A percentile compares a stretch with the other conserved stretches of the same genome.
Conservation (phyloP, 1,140 invertebrate genomes). For the Drosophila gunungcola region DNA sequence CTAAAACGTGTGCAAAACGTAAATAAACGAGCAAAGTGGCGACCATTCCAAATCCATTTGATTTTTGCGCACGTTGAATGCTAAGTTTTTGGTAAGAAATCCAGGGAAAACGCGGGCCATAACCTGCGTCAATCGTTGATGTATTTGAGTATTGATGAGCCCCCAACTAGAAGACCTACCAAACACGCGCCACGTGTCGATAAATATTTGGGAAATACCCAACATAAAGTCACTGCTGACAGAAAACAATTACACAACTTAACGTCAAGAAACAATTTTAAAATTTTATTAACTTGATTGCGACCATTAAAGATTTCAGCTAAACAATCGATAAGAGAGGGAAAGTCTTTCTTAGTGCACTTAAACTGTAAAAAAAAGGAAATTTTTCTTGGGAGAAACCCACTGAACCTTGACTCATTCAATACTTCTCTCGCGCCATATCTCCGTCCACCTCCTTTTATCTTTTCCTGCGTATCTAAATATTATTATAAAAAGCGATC, state of each 20-base stretch:
- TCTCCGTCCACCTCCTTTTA: neutral
- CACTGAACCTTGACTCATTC: conserved; percentile 44
- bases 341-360: conserved; percentile 6
- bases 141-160: neutral
- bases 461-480: conserved; percentile 44
- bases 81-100: neutral
- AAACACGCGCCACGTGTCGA: conserved; percentile 6
- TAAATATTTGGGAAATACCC: conserved; percentile 45
- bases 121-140: conserved; percentile 29
- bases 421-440: neutral
- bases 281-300: conserved; percentile 11
- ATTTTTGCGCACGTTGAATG: conserved; percentile 34
- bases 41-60: conserved; percentile 23
- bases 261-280: conserved; percentile 19
- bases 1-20: conserved; percentile 45
- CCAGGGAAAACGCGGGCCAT: conserved; percentile 2
- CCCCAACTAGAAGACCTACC: neutral
- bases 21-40: conserved; percentile 29
- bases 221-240: conserved; percentile 26
- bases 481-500: conserved; percentile 48
- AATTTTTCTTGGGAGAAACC: conserved; percentile 18
- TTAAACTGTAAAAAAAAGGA: neutral
- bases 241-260: conserved; percentile 30
- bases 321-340: conserved; percentile 6
- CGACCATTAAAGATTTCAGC: neutral